phyloP scores from a whole-genome alignment of 2,888 invertebrate species.

The Athetis lepigone region DNA sequence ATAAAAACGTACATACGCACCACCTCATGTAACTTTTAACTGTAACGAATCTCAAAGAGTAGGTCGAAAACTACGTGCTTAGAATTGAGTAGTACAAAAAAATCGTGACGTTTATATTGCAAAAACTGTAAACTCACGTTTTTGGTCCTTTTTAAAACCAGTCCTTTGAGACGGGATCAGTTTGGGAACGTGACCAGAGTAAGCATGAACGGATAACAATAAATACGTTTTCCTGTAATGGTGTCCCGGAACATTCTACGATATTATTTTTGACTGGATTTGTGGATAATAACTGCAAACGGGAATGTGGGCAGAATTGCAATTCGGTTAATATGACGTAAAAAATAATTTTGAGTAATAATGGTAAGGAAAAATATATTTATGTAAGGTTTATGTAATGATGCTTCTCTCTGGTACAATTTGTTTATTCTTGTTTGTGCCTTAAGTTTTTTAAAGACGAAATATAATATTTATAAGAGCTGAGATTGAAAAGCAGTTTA shows the following conservation, averaged over 20 bases:
- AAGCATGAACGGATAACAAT: conserved; percentile 42
- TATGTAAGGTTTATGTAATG: too few relatives aligned
- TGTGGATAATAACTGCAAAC: conserved; percentile 32
- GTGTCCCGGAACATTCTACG: conserved; percentile 28
- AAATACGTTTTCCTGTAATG: conserved; percentile 43
- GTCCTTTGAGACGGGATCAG: conserved; percentile 33
- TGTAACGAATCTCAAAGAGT: conserved; percentile 35
- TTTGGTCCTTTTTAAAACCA: conserved; percentile 16
- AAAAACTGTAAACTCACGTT: conserved; percentile 45
- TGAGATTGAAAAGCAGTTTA: too few relatives aligned
- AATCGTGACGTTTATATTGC: conserved; percentile 38
- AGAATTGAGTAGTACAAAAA: conserved; percentile 31
- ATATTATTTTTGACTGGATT: conserved; percentile 43
- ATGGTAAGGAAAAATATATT: too few relatives aligned
- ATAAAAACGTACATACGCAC: conserved; percentile 19
- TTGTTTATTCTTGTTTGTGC: too few relatives aligned
- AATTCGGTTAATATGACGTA: background rate
- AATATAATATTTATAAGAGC: too few relatives aligned
- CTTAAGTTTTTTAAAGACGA: too few relatives aligned
- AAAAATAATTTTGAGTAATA: too few relatives aligned
- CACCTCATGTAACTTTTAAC: conserved; percentile 41
- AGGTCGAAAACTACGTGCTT: conserved; percentile 50
- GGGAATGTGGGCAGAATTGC: conserved; percentile 23
- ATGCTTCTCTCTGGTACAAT: too few relatives aligned
- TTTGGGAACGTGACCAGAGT: conserved; percentile 52